These are phyloP conservation scores for Ciona savignyi DNA, from an alignment of 23 tunicate species.

Conservation along the genomic window DNA sequence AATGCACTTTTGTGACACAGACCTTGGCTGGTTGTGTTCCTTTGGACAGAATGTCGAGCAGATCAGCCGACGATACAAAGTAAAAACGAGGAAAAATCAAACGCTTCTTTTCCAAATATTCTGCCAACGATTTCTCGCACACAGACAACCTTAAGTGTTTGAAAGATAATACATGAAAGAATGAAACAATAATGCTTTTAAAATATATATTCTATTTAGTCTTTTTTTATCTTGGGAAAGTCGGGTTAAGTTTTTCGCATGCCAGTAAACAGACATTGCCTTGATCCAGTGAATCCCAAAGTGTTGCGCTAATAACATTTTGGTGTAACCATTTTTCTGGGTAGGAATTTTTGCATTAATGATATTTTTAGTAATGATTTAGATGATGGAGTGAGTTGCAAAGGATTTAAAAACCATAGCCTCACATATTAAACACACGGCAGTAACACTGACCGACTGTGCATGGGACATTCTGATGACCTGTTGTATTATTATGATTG, in stretches of 20 bases:
- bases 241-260: background rate
- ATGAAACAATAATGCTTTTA: background rate
- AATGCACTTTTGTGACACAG: background rate
- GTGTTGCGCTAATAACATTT: too few relatives aligned
- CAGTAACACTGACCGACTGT: too few relatives aligned
- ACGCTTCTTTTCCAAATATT: conserved; percentile 86
- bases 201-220: background rate
- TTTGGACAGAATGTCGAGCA: conserved; percentile 86
- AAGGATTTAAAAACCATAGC: too few relatives aligned
- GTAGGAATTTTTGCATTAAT: too few relatives aligned
- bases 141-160: conserved; percentile 47
- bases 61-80: conserved; percentile 81
- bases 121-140: conserved; percentile 82
- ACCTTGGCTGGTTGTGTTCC: conserved; percentile 85
- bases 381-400: background rate
- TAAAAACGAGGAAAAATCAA: conserved; percentile 83
- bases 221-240: background rate
- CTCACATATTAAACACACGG: too few relatives aligned
- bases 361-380: too few relatives aligned
- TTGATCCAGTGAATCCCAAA: too few relatives aligned
- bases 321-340: too few relatives aligned
- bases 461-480: too few relatives aligned
- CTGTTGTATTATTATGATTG: too few relatives aligned
- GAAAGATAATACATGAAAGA: background rate
- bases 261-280: too few relatives aligned